Conservation (phyloP, 64 coral and sea anemone genomes). For the Montipora foliosa region DNA sequence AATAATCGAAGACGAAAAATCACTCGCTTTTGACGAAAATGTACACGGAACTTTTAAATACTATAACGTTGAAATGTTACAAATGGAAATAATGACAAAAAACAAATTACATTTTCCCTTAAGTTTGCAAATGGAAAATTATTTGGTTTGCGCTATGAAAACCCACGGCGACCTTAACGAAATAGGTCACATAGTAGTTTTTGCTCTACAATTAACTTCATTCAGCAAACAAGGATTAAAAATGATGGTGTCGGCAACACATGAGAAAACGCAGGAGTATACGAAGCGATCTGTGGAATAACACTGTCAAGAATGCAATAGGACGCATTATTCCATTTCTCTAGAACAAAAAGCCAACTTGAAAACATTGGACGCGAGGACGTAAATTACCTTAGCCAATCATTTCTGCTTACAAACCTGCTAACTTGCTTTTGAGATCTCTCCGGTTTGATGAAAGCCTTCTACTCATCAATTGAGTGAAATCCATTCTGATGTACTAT, state of each 20-base stretch:
- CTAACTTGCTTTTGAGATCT: constrained; percentile 36
- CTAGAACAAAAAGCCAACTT: neutral
- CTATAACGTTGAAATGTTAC: too few relatives aligned
- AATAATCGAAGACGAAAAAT: neutral
- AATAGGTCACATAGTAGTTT: constrained; percentile 1
- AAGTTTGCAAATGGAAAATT: neutral
- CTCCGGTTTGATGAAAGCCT: constrained; percentile 37
- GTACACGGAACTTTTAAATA: too few relatives aligned
- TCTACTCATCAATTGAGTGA: neutral
- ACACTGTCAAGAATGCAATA: neutral
- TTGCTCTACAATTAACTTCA: neutral
- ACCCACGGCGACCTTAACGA: neutral
- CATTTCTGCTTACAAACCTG: constrained; percentile 4
- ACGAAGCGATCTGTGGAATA: neutral
- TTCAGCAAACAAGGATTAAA: neutral
- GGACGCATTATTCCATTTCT: neutral
- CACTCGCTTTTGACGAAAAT: too few relatives aligned
- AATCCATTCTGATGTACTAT: neutral
- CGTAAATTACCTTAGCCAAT: too few relatives aligned
- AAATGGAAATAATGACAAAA: too few relatives aligned
- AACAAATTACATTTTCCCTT: neutral
- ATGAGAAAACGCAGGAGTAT: neutral
- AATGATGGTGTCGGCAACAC: too few relatives aligned
- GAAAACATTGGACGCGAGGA: neutral
- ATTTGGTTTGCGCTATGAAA: too few relatives aligned